These are phyloP conservation scores for Pharmacophagus antenor DNA, from an alignment of 2,888 invertebrate genomes.

Conservation along the genomic window DNA sequence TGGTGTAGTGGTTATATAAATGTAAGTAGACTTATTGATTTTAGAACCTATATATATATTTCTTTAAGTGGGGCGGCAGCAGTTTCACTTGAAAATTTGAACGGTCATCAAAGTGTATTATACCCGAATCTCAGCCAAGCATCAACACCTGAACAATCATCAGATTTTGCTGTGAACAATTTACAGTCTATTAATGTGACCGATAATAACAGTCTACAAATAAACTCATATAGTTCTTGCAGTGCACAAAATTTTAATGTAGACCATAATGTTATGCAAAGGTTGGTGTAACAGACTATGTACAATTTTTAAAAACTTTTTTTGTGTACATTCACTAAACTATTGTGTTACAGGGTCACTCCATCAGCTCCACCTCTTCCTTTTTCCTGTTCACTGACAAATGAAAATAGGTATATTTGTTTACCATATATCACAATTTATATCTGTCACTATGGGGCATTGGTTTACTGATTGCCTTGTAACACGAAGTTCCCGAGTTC, in stretches of 20 bases:
- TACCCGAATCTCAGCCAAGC: constrained; percentile 6
- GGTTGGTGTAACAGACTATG: constrained; percentile 5
- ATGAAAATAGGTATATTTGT: no score
- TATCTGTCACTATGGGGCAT: no score
- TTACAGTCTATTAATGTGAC: neutral
- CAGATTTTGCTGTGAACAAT: neutral
- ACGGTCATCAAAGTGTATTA: neutral
- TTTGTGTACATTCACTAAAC: no score
- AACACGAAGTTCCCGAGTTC: no score
- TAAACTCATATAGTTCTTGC: neutral
- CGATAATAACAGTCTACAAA: neutral
- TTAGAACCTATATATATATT: neutral
- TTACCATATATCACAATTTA: no score
- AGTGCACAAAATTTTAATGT: neutral
- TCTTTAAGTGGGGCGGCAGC: neutral
- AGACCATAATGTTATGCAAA: neutral
- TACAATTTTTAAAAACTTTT: no score
- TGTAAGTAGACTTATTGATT: neutral
- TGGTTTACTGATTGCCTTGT: no score
- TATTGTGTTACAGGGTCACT: constrained; percentile 4
- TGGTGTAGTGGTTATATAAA: no score
- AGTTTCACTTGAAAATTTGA: neutral
- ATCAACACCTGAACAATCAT: neutral
- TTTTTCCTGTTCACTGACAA: no score
- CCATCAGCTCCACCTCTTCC: constrained; percentile 15